Percentiles rank a stretch among this genome's conserved stretches.
These are phyloP conservation scores for Nycticorax nycticorax DNA, from an alignment of 2,113 vertebrate genomes.

Conservation along the genomic window DNA sequence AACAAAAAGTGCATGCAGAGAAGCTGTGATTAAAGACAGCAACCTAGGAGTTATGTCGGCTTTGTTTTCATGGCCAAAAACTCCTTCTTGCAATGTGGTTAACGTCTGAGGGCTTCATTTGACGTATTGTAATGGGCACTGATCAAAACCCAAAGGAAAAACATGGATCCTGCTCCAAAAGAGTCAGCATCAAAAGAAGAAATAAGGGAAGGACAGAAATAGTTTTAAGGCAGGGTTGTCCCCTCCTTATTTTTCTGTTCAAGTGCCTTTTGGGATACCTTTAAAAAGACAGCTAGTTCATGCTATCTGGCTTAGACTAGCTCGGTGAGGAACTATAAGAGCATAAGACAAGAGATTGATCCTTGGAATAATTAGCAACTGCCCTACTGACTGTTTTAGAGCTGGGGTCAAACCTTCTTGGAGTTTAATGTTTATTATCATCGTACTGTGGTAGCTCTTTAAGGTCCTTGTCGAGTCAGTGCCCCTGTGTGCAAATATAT, in stretches of 20 bases:
- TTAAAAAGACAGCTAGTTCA: not conserved
- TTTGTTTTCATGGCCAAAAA: conserved; percentile 60
- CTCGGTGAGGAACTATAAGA: not conserved
- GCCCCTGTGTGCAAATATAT: accelerated
- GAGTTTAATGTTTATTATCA: not conserved
- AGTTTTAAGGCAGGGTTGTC: not conserved
- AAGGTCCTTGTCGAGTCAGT: not conserved
- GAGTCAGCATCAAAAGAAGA: conserved; percentile 9
- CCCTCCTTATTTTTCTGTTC: not conserved
- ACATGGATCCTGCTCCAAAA: not conserved
- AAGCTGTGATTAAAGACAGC: conserved; percentile 61
- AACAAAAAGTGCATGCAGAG: conserved; percentile 13
- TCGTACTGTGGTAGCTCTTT: not conserved
- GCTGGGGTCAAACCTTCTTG: not conserved
- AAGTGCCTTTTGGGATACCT: not conserved
- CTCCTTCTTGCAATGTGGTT: conserved; percentile 48
- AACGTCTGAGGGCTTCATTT: conserved; percentile 48
- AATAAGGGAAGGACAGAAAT: conserved; percentile 19
- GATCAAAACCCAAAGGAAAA: conserved; percentile 32
- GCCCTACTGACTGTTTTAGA: not conserved
- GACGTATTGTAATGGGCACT: conserved; percentile 33
- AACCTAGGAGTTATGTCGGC: conserved; percentile 54
- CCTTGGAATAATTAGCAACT: not conserved
- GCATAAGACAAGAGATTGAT: not conserved
- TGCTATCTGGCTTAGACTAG: not conserved